A percentile compares a stretch with the other conserved stretches of the same genome.
phyloP scores from a whole-genome alignment of 2,888 invertebrate genomes.

The Ceramica pisi region DNA sequence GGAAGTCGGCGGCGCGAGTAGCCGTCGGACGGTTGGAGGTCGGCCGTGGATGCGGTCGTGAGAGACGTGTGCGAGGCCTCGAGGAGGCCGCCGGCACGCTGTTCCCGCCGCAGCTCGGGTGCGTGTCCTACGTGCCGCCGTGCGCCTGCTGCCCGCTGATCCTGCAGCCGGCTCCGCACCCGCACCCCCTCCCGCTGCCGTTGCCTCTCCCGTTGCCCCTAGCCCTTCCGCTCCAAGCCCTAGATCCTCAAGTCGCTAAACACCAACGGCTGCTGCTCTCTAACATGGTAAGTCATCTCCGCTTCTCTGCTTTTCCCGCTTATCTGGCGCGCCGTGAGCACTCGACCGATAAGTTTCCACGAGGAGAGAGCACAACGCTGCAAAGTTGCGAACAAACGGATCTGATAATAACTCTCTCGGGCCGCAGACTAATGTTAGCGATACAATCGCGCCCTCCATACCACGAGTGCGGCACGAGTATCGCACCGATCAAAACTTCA shows the following conservation, averaged over 20 bases:
- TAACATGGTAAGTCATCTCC: constrained; percentile 85
- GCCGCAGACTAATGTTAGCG: constrained; percentile 76
- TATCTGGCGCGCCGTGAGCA: constrained; percentile 69
- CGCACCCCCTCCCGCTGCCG: constrained; percentile 84
- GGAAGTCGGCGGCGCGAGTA: constrained; percentile 82
- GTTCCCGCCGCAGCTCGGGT: constrained; percentile 91
- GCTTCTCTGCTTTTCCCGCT: constrained; percentile 68
- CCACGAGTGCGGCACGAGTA: constrained; percentile 69
- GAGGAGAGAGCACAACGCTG: constrained; percentile 73
- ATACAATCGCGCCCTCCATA: constrained; percentile 76
- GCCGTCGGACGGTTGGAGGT: constrained; percentile 85
- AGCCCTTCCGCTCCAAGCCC: constrained; percentile 87
- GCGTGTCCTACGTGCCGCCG: constrained; percentile 90
- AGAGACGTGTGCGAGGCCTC: constrained; percentile 89
- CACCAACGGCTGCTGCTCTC: constrained; percentile 90
- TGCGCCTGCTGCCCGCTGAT: constrained; percentile 89
- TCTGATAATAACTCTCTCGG: constrained; percentile 84
- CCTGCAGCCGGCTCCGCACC: constrained; percentile 87
- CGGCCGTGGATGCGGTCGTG: constrained; percentile 89
- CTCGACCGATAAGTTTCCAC: constrained; percentile 77
- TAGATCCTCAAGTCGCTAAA: constrained; percentile 89
- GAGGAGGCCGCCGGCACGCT: constrained; percentile 90
- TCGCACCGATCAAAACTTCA: constrained; percentile 73
- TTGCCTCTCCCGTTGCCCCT: constrained; percentile 88
- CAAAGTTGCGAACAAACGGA: constrained; percentile 80